Percentiles rank a stretch among this genome's conserved stretches.
These are phyloP conservation scores for Sabatieria punctata DNA, from an alignment of 2,888 invertebrate species.

Conservation along the genomic window DNA sequence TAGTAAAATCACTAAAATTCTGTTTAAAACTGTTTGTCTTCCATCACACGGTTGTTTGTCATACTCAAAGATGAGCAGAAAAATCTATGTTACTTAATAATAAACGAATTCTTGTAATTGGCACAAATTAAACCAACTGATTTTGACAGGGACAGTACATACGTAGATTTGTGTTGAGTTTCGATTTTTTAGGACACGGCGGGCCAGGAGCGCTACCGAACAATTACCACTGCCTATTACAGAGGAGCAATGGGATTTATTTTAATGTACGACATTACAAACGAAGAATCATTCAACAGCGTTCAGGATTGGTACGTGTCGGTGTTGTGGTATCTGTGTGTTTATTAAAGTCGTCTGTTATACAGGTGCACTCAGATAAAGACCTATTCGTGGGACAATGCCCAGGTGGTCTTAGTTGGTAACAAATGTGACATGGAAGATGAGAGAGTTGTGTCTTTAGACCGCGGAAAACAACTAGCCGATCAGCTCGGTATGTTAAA, in stretches of 20 bases:
- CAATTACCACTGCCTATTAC: conserved; percentile 98
- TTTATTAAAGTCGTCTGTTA: background rate
- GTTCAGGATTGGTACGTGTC: conserved; percentile 90
- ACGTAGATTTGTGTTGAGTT: background rate
- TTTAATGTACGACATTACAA: conserved; percentile 98
- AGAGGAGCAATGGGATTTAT: conserved; percentile 99
- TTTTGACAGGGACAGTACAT: too few relatives aligned
- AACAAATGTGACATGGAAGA: conserved; percentile 99
- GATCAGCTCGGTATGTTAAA: conserved; percentile 58
- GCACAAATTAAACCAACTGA: too few relatives aligned
- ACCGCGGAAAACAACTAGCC: conserved; percentile 87
- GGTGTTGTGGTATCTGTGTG: background rate
- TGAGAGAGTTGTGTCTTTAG: conserved; percentile 87
- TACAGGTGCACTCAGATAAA: conserved; percentile 91
- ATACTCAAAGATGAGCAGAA: too few relatives aligned
- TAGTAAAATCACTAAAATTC: too few relatives aligned
- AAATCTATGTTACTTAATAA: too few relatives aligned
- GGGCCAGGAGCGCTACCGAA: conserved; percentile 94
- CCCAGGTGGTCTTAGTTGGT: conserved; percentile 89
- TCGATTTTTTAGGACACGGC: conserved; percentile 66
- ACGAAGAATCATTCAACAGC: conserved; percentile 98
- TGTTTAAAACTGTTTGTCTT: too few relatives aligned
- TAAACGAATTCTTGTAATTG: too few relatives aligned
- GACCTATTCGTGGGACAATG: conserved; percentile 99
- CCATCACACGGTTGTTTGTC: too few relatives aligned